Base-by-base conservation (phyloP, 1,140 invertebrate species). In the Musca vetustissima region DNA sequence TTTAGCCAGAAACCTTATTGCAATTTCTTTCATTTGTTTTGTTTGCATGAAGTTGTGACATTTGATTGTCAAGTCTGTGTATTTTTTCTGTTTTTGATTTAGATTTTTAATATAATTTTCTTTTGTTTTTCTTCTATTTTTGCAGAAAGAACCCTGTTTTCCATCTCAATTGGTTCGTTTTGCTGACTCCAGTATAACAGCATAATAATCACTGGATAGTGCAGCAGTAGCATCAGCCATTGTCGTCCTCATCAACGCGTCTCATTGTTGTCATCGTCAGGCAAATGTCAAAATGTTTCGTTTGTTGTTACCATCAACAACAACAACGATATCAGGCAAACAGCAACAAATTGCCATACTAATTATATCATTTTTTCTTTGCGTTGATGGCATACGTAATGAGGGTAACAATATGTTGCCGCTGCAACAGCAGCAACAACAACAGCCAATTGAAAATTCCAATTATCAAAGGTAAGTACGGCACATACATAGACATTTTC, bases 361-460 rank as follows among this genome's bases (percentile, higher is more conserved):
- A 80, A 80, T 80, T 80, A 80, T 80, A 76, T 75, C 76, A 76
- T 80, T 80, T 78, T 74, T 71, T 71, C 64, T 72, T 64, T 66
- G 80, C 78, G 78, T 78, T 78, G 76, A 71, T 70, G 76, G 78
- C 78, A 80, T 80, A 77, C 75, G 78, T 73, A 80, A 80, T 65
- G 49, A 53, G 32, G 64, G 32, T 43, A 69, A 8, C 50, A 66
- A 32, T 47, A 64, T 61, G 57, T 61, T 61, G 57, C 32, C 22
- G 53, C 22, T n/a, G 9, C 50, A 67, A 28, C 59, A 36, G 55
- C 55, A 59, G 59, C 55, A 32, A 32, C 59, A 36, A 24, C 61
- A 55, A 57, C 52, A 15, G 28, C 61, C 52, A 61, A 61, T 61
- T 61, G 57, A 61, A 61, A 61, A 61, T 61, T 61, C 57, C 57